Evolutionary conservation across 2,113 vertebrate genomes (phyloP), one percentile per base, ranked within the genome.

Genomic region (Pseudopodoces humilis): DNA sequence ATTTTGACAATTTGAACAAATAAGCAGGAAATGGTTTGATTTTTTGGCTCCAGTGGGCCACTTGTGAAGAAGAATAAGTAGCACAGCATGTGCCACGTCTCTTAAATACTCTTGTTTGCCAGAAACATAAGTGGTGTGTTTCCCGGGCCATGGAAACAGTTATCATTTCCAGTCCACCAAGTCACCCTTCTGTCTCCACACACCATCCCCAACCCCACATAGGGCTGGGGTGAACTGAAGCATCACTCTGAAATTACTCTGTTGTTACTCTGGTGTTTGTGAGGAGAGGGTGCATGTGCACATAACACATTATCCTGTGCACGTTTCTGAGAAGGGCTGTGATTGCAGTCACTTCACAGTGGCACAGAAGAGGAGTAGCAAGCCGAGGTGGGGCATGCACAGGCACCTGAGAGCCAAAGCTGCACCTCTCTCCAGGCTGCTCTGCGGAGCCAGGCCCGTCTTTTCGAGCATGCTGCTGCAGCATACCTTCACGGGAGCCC

Each of bases 1-100:
- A 55, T 74, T 90, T 86, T 77, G 68, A 92, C 78, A 72, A 76
- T 70, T 79, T 74, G 68, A 88, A 70, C 35, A 91, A 88, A 93
- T 41, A 77, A 94, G 59, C 63, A 69, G 70, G 69, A 89, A 86
- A 75, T 53, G 12, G 25, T 43, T 90, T 81, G 70, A 44, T 52
- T 84, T 86, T 91, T 92, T 84, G 25, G 47, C 52, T 68, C 24
- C 33, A 21, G 31, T 52, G n/a, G n/a, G 31, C 65, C 20, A 13
- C 49, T 70, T 86, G 44, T 28, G 47, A 84, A 82, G 68, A 80
- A 53, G 27, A 86, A 24, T 21, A 59, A 82, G 46, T 35, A 83
- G 46, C 2, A 1, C 52, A 70, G 41, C 56, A 20, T 31, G 58
- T 59, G 44, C 82, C 31, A 2, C 5, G 25, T 72, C 74, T 87